Evolutionary conservation across 1,140 invertebrate genomes (phyloP).

Genomic region (Drosophila carrolli): DNA sequence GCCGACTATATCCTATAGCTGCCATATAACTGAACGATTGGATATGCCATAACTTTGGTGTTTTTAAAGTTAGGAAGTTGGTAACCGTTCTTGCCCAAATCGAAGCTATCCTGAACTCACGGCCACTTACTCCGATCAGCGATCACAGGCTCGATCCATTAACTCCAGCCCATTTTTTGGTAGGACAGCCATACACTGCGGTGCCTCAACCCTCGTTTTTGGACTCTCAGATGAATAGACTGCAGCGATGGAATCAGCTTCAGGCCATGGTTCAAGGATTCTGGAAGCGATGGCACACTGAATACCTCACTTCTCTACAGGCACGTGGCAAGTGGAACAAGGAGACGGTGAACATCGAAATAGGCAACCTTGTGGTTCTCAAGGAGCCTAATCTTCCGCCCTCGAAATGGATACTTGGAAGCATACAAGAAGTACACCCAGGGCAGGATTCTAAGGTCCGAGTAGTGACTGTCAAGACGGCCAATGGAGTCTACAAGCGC

Average conservation of each 20-base stretch:
- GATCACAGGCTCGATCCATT: too few species aligned
- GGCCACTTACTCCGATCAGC: too few species aligned
- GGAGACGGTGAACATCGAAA: too few species aligned
- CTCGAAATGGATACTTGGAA: slow-evolving; percentile 5
- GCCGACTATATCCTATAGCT: too few species aligned
- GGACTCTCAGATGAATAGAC: background rate
- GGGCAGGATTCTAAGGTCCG: background rate
- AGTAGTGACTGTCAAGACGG: background rate
- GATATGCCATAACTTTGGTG: too few species aligned
- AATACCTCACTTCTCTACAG: background rate
- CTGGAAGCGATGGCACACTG: background rate
- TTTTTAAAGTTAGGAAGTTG: too few species aligned
- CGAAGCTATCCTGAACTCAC: too few species aligned
- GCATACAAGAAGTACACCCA: slow-evolving; percentile 5
- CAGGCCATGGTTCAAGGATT: background rate
- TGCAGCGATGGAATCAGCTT: background rate
- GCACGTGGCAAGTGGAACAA: background rate
- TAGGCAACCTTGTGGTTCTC: background rate
- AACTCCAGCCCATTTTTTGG: too few species aligned
- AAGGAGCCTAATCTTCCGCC: slow-evolving; percentile 9
- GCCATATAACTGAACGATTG: too few species aligned
- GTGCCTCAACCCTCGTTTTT: background rate
- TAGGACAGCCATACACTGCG: too few species aligned
- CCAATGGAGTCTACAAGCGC: background rate
- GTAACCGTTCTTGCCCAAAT: too few species aligned